Evolutionary conservation across 2,113 vertebrate species (phyloP).

Genomic region (Australoheros scitulus): DNA sequence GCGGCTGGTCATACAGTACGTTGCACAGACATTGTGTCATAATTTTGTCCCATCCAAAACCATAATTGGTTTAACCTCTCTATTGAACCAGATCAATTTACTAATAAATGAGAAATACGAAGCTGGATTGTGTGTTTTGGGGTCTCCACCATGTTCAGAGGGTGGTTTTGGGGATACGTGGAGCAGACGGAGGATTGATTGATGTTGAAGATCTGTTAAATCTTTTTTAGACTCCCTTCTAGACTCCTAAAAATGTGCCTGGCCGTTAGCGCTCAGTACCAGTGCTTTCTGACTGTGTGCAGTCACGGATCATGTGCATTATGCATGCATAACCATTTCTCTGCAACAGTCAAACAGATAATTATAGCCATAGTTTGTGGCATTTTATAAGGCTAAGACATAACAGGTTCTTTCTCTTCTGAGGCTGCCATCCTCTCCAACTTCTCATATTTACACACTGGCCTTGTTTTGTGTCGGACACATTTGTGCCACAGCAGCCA

Average conservation of each 20-base stretch:
- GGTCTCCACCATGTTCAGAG: conserved; percentile 27
- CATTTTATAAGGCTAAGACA: conserved; percentile 25
- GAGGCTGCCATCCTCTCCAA: conserved; percentile 23
- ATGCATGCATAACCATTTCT: conserved; percentile 22
- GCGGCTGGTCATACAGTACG: conserved; percentile 39
- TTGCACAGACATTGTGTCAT: conserved; percentile 78
- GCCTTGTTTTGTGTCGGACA: conserved; percentile 36
- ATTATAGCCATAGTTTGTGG: conserved; percentile 41
- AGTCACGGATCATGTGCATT: conserved; percentile 42
- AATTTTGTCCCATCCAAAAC: conserved; percentile 74
- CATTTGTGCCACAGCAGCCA: conserved; percentile 54
- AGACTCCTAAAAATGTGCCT: not conserved
- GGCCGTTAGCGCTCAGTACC: conserved; percentile 19
- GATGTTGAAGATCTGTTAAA: conserved; percentile 10
- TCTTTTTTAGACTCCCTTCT: conserved; percentile 1
- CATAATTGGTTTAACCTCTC: conserved; percentile 80
- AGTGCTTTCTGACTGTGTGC: not conserved
- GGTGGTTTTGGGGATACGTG: conserved; percentile 26
- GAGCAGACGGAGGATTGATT: not conserved
- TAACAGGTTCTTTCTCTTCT: conserved; percentile 40
- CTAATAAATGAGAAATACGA: conserved; percentile 59
- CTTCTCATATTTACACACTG: conserved; percentile 31
- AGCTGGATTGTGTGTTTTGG: conserved; percentile 35
- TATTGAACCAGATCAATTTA: conserved; percentile 74
- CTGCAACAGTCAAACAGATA: conserved; percentile 37